Evolutionary conservation across 1,140 invertebrate species (phyloP).

Genomic region (Drosophila santomea): DNA sequence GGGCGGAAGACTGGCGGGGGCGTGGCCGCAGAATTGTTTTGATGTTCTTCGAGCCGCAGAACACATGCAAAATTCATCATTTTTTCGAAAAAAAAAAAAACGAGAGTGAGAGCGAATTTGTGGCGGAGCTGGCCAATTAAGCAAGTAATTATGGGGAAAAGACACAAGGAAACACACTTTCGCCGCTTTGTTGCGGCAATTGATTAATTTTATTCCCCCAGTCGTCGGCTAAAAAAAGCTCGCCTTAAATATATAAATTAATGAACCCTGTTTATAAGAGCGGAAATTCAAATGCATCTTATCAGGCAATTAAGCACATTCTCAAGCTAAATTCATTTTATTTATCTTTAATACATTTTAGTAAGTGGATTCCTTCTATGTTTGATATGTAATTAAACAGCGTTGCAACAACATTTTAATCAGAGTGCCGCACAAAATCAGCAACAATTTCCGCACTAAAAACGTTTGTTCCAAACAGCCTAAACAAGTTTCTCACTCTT

Average conservation of each 20-base stretch:
- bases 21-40: conserved; percentile 33
- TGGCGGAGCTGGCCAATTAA: conserved; percentile 51
- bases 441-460: conserved; percentile 24
- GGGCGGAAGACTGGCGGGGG: conserved; percentile 43
- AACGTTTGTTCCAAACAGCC: conserved; percentile 22
- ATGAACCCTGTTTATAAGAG: conserved; percentile 12
- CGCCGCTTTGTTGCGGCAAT: conserved; percentile 59
- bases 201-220: conserved; percentile 66
- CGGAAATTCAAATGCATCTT: conserved; percentile 21
- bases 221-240: conserved; percentile 32
- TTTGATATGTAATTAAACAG: conserved; percentile 8
- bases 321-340: not conserved
- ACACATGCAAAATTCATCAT: conserved; percentile 50
- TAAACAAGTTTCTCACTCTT: conserved; percentile 61
- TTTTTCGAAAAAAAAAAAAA: not conserved
- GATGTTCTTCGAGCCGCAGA: conserved; percentile 38
- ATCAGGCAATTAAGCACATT: conserved; percentile 5
- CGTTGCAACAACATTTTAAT: conserved; percentile 22
- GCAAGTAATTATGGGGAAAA: conserved; percentile 54
- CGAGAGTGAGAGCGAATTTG: conserved; percentile 22
- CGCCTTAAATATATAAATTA: conserved; percentile 39
- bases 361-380: no score
- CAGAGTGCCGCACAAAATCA: conserved; percentile 31
- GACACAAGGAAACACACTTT: conserved; percentile 70
- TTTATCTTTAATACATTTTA: no score